Evolutionary conservation across 1,140 invertebrate genomes (phyloP).

Genomic region (Bombus vancouverensis): DNA sequence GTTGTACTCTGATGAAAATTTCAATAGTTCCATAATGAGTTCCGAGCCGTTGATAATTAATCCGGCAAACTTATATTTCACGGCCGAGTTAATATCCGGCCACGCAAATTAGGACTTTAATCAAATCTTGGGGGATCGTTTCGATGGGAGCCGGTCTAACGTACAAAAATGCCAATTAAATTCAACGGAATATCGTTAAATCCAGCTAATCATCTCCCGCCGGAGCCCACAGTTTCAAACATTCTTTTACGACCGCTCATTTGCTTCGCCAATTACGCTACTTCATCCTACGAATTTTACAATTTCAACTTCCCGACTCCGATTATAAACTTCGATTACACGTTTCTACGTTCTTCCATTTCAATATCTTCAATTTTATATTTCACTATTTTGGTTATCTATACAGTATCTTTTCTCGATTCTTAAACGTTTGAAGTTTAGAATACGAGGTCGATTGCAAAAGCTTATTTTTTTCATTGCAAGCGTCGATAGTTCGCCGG

Average conservation of each 20-base stretch:
- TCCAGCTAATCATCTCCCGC: constrained; percentile 38
- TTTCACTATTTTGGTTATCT: background rate
- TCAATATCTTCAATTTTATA: background rate
- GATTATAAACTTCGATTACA: constrained; percentile 1
- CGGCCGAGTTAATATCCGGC: constrained; percentile 60
- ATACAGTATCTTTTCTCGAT: background rate
- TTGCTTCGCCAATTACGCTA: background rate
- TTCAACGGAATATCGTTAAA: constrained; percentile 48
- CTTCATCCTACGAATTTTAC: constrained; percentile 10
- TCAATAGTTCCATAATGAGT: constrained; percentile 64
- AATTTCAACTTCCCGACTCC: background rate
- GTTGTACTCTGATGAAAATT: constrained; percentile 64
- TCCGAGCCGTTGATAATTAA: constrained; percentile 62
- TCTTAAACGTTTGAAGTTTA: background rate
- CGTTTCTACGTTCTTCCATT: background rate
- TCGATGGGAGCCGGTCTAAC: constrained; percentile 12
- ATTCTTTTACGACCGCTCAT: constrained; percentile 6
- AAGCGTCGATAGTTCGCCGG: no score
- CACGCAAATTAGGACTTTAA: constrained; percentile 66
- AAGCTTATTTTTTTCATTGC: no score
- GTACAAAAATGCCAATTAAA: constrained; percentile 61
- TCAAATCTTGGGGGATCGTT: constrained; percentile 60
- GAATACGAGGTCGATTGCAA: no score
- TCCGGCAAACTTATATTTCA: constrained; percentile 65
- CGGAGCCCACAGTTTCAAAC: constrained; percentile 1